These are phyloP conservation scores for Diogma glabrata DNA, from an alignment of 2,888 invertebrate species.

Conservation along the genomic window DNA sequence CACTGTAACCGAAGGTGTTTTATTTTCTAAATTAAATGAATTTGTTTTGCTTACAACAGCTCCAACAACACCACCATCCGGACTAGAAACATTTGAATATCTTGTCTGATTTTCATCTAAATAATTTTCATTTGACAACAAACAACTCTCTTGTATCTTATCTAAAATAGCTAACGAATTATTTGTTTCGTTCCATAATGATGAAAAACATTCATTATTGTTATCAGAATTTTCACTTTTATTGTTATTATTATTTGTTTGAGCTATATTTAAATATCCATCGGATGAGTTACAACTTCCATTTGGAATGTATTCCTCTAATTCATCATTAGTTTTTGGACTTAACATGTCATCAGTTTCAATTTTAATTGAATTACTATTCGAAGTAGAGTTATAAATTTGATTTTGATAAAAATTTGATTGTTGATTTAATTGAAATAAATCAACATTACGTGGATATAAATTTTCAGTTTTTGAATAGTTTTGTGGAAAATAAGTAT, in stretches of 20 bases:
- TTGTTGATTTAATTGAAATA: conserved; percentile 4
- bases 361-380: conserved; percentile 2
- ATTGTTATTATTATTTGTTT: background rate
- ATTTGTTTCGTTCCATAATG: conserved; percentile 1
- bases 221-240: background rate
- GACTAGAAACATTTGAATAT: conserved; percentile 10
- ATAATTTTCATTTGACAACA: background rate
- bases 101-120: conserved; percentile 1
- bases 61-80: background rate
- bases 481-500: background rate
- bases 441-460: conserved; percentile 7
- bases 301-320: conserved; percentile 6
- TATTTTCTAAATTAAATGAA: background rate
- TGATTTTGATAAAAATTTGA: conserved; percentile 5
- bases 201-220: conserved; percentile 4
- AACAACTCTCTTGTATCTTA: background rate
- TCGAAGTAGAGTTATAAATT: conserved; percentile 4
- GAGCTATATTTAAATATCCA: conserved; percentile 2
- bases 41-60: background rate
- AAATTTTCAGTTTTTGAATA: background rate
- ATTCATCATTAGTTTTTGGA: background rate
- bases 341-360: background rate
- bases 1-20: background rate
- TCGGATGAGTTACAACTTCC: background rate
- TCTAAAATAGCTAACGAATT: background rate